A percentile compares a stretch with the other conserved stretches of the same genome.
These are phyloP conservation scores for Epinephelus moara DNA, from an alignment of 2,113 vertebrate species.

Conservation along the genomic window DNA sequence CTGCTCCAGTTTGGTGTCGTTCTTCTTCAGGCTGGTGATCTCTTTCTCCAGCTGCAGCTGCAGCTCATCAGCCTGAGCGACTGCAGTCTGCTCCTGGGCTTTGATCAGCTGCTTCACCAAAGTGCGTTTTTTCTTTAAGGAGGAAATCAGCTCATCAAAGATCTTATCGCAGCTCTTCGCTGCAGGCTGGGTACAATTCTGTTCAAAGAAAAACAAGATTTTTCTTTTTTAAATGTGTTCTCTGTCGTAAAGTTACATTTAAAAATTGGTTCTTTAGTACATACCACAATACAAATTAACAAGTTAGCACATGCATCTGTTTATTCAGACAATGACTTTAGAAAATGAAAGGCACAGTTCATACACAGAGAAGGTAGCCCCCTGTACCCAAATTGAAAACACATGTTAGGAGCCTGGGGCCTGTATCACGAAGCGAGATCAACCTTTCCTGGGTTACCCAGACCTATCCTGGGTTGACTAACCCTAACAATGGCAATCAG, in stretches of 20 bases:
- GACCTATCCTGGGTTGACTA: no score
- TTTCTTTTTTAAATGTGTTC: background rate
- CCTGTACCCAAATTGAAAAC: no score
- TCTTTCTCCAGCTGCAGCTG: conserved; percentile 41
- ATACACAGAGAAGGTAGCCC: no score
- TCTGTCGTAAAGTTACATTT: background rate
- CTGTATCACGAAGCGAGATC: no score
- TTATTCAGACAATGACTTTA: background rate
- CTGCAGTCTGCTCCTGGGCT: background rate
- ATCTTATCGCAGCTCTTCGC: background rate
- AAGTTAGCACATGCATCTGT: background rate
- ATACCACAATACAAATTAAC: no score
- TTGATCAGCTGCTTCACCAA: conserved; percentile 21
- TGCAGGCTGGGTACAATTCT: conserved; percentile 26
- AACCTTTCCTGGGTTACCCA: no score
- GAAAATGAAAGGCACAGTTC: no score
- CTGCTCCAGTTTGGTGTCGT: background rate
- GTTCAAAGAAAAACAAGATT: background rate
- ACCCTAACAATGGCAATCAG: no score
- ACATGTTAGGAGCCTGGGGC: no score
- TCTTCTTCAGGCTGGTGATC: conserved; percentile 17
- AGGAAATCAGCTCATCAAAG: conserved; percentile 23
- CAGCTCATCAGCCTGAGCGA: conserved; percentile 7
- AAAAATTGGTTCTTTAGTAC: no score
- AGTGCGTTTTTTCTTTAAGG: background rate